phyloP scores from a whole-genome alignment of 1,140 invertebrate species.

The Vollenhovia emeryi region DNA sequence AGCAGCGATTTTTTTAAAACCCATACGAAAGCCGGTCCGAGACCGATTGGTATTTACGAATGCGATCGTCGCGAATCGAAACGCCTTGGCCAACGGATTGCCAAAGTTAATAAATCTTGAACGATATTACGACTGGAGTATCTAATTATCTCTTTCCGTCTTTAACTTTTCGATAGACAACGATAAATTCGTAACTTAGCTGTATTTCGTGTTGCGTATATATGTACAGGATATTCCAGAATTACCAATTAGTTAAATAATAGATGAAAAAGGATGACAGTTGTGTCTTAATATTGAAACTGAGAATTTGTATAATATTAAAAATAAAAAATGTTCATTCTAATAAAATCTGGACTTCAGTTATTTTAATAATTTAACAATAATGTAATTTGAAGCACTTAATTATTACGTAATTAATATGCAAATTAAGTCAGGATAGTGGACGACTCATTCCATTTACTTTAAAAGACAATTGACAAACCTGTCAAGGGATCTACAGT shows the following conservation, averaged over 20 bases:
- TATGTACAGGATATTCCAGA: neutral
- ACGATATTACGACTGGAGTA: too few relatives aligned
- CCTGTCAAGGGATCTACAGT: neutral
- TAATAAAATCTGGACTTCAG: neutral
- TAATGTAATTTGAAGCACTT: neutral
- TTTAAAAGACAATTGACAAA: neutral
- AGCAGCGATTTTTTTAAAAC: slow-evolving; percentile 62
- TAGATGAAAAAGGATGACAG: neutral
- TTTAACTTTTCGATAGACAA: neutral
- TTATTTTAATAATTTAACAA: neutral
- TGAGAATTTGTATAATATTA: neutral
- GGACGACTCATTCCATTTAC: neutral
- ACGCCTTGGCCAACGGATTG: slow-evolving; percentile 26
- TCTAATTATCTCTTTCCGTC: neutral
- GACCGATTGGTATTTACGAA: neutral
- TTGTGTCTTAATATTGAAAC: neutral
- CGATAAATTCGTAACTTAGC: neutral
- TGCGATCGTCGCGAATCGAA: slow-evolving; percentile 12
- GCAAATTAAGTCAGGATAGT: neutral
- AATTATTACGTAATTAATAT: neutral
- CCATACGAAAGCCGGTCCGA: neutral
- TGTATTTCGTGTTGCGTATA: too few relatives aligned
- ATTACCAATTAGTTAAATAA: neutral
- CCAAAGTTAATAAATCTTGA: neutral
- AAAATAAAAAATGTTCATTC: neutral